Percentiles rank a stretch among this genome's conserved stretches.
Conservation (phyloP, 2,888 invertebrate species). For the Leucophenga maculata region DNA sequence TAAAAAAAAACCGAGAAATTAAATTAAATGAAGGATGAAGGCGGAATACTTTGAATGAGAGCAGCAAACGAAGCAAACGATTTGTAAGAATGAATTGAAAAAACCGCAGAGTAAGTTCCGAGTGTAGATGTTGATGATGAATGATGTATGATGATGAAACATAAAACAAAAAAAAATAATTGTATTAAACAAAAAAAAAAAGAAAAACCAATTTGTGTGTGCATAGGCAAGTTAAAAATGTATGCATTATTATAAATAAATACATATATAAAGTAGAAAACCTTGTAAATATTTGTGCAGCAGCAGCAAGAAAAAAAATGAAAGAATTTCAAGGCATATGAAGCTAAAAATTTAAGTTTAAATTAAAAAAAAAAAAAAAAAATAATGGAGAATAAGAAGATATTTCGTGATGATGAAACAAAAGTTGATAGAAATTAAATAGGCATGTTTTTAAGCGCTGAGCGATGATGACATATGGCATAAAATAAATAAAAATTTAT, state of each 20-base stretch:
- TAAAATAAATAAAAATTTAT: slow-evolving; percentile 15
- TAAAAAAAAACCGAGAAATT: slow-evolving; percentile 45
- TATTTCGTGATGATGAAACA: slow-evolving; percentile 28
- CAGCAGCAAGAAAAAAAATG: slow-evolving; percentile 5
- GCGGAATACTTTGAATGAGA: slow-evolving; percentile 16
- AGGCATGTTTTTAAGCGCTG: neutral
- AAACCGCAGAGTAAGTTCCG: neutral
- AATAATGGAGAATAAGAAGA: slow-evolving; percentile 47
- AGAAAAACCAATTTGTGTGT: slow-evolving; percentile 9
- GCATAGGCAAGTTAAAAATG: slow-evolving; percentile 14
- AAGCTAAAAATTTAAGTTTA: slow-evolving; percentile 26
- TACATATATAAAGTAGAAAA: neutral
- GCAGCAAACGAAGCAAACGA: slow-evolving; percentile 3
- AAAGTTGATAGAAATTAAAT: slow-evolving; percentile 34
- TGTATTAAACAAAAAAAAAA: slow-evolving; percentile 35
- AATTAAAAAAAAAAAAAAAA: slow-evolving; percentile 7
- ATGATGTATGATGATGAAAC: too few relatives aligned
- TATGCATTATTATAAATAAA: slow-evolving; percentile 11
- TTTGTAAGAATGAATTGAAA: slow-evolving; percentile 30
- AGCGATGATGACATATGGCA: too few relatives aligned
- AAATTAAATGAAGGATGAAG: slow-evolving; percentile 4
- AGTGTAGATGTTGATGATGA: neutral
- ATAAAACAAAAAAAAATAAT: slow-evolving; percentile 27
- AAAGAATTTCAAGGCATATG: neutral
- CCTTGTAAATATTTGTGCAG: slow-evolving; percentile 38